phyloP scores from a whole-genome alignment of 2,113 vertebrate genomes.

The Rhinolophus ferrumequinum region DNA sequence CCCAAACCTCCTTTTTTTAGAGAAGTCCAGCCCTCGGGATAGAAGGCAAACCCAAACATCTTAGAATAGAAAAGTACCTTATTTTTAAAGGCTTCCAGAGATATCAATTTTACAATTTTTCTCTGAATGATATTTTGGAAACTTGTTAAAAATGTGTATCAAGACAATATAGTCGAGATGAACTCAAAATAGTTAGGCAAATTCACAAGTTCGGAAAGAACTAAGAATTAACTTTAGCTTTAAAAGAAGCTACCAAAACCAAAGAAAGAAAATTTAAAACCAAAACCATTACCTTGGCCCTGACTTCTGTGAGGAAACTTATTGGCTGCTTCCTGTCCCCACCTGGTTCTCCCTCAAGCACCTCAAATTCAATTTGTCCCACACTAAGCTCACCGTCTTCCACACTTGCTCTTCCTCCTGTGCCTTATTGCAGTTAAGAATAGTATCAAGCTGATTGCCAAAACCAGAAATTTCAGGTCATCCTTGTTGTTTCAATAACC shows the following conservation, averaged over 20 bases:
- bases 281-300: background rate
- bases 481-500: background rate
- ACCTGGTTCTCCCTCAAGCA: background rate
- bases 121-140: background rate
- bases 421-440: background rate
- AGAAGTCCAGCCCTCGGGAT: background rate
- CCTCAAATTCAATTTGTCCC: background rate
- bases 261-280: background rate
- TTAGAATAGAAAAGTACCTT: background rate
- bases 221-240: background rate
- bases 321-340: background rate
- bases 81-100: constrained; percentile 30
- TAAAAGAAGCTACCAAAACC: background rate
- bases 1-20: background rate
- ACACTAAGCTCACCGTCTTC: background rate
- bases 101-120: background rate
- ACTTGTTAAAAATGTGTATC: background rate
- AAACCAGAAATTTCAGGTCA: background rate
- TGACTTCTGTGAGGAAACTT: background rate
- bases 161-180: background rate
- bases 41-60: background rate
- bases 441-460: background rate
- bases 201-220: constrained; percentile 25
- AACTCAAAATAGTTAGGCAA: constrained; percentile 18
- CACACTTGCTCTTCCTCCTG: background rate